Evolutionary conservation across 2,113 vertebrate species (phyloP), one percentile per base, ranked within the genome.

Genomic region (Sterna hirundo): DNA sequence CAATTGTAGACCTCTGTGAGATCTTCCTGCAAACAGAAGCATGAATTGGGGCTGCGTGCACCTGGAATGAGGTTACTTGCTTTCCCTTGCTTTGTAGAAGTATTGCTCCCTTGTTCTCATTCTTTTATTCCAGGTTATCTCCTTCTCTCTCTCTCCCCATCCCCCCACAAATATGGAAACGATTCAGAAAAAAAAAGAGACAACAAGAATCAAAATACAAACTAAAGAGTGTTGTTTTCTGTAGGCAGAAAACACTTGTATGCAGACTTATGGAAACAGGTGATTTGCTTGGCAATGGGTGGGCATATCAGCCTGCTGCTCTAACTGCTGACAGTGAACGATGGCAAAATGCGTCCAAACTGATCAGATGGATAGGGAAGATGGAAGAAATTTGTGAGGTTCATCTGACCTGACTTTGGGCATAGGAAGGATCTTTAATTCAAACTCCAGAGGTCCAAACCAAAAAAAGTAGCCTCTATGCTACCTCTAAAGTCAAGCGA

Each of bases 11-110:
- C 3, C 7, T 18, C 61, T 77, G 46, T n/a, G 70, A n/a, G 30
- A 42, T 30, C 8, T 66, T 60, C 22, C 52, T 15, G 2, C 27
- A 68, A 58, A 61, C 5, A 72, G n/a, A 71, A 65, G 25, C 38
- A 11, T 40, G 57, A 58, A 10, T 42, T 38, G 26, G 18, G 5
- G 3, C 7, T n/a, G 2, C 1, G 2, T 36, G 2, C 44, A 36
- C 30, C n/a, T 40, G 27, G 14, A 55, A 55, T 30, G 49, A 38
- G 14, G 9, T 52, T 64, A 51, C 44, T 29, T 20, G 21, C 5
- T 60, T 80, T 26, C 15, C 26, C 19, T 51, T 77, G 19, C 6
- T 74, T 77, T 69, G 17, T 30, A 62, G 20, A 13, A 22, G 10
- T 51, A 38, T 49, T 76, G 34, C 22, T 34, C 12, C 66, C 11